Base-by-base conservation (phyloP, 2,888 invertebrate genomes). In the Hecatera dysodea region DNA sequence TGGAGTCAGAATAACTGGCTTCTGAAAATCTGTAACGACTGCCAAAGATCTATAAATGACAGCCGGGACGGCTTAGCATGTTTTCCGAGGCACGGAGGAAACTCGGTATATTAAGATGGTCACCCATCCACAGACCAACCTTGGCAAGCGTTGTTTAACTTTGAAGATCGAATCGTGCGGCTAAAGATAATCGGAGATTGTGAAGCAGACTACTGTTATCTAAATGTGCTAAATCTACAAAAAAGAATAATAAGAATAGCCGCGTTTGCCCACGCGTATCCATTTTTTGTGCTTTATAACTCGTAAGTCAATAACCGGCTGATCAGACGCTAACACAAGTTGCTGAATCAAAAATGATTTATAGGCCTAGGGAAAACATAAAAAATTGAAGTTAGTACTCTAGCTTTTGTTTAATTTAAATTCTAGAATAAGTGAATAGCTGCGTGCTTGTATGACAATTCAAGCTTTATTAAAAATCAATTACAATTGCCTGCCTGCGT, bases 271-370 rank as follows among this genome's bases (percentile, higher is more conserved):
- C 15, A 61, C 42, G n/a, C 50, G 5, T n/a, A 50, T 19, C 29
- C 3, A 6, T 27, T 59, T 72, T 72, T 50, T 50, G n/a, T 33
- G 39, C 24, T 73, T 42, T 27, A 74, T 44, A 19, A 11, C 24
- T 7, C 15, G n/a, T n/a, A 55, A 29, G 61, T 72, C 39, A 42
- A 42, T 72, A 50, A 70, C 48, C 29, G 29, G 15, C 24, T 22
- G 22, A 15, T 62, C 8, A 67, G n/a, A 52, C 24, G 33, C 19
- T 62, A 36, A 11, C 29, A 50, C 19, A 70, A 60, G 8, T 17
- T 50, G 29, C 36, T 55, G 29, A 17, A 33, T 19, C 24, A 22
- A 0, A 46, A 53, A 53, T 53, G 29, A 46, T 67, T 69, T 44
- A 44, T 17, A 53, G 33, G 24, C 22, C 17, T 15, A 29, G 11